Evolutionary conservation across 2,113 vertebrate species (phyloP).

Genomic region (Cromileptes altivelis): DNA sequence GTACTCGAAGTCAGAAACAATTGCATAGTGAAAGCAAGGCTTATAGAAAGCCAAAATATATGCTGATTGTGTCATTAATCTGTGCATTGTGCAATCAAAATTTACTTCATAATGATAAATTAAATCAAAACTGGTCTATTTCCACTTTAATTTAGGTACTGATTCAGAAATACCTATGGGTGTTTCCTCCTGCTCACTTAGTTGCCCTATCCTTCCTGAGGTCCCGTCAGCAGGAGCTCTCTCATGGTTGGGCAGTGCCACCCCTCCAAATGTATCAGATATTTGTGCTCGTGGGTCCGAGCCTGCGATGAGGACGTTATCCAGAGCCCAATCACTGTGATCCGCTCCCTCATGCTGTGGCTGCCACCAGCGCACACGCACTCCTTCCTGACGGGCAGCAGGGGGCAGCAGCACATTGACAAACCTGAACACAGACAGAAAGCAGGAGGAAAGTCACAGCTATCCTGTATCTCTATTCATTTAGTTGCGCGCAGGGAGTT

Average conservation of each 20-base stretch:
- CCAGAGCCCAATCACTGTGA: conserved; percentile 96
- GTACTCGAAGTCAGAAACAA: too few relatives aligned
- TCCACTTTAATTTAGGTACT: not conserved
- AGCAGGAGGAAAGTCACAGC: not conserved
- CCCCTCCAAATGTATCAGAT: conserved; percentile 95
- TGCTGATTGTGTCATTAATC: too few relatives aligned
- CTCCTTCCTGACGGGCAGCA: conserved; percentile 90
- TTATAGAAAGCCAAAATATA: too few relatives aligned
- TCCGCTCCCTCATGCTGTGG: conserved; percentile 94
- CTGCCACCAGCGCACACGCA: conserved; percentile 99
- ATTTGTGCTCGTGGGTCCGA: conserved; percentile 94
- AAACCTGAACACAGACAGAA: conserved; percentile 84
- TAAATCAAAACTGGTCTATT: too few relatives aligned
- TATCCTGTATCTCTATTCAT: not conserved
- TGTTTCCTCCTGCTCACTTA: conserved; percentile 83
- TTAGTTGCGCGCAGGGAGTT: not conserved
- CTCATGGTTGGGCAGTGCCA: conserved; percentile 92
- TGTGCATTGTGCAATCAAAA: too few relatives aligned
- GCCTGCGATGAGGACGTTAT: conserved; percentile 95
- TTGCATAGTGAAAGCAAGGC: too few relatives aligned
- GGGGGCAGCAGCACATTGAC: conserved; percentile 96
- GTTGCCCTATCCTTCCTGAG: conserved; percentile 85
- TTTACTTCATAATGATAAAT: too few relatives aligned
- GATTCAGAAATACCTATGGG: conserved; percentile 72
- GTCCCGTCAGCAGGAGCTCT: conserved; percentile 90